phyloP scores from a whole-genome alignment of 2,797 vertebrate genomes.

The Leontopithecus rosalia region DNA sequence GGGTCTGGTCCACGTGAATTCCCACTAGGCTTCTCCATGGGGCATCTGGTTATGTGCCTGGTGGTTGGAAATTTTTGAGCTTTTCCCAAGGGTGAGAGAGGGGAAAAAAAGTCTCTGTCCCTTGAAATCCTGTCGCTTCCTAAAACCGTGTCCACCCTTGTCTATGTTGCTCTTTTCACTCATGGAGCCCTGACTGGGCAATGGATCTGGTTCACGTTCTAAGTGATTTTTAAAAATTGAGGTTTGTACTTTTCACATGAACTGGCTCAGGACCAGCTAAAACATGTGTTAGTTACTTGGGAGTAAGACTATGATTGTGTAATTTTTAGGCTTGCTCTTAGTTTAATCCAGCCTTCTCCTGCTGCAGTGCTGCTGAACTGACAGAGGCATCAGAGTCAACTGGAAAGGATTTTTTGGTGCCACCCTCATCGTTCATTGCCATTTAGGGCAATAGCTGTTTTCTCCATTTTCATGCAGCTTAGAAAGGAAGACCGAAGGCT shows the following conservation, averaged over 20 bases:
- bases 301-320: not conserved
- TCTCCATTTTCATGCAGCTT: not conserved
- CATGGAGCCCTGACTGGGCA: not conserved
- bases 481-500: constrained; percentile 2
- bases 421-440: not conserved
- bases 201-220: not conserved
- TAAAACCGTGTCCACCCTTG: not conserved
- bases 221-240: constrained; percentile 5
- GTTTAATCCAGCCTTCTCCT: not conserved
- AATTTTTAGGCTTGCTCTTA: not conserved
- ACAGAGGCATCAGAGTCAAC: not conserved
- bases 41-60: constrained; percentile 7
- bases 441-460: not conserved
- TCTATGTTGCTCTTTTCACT: not conserved
- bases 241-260: constrained; percentile 19
- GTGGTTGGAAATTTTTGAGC: constrained; percentile 22
- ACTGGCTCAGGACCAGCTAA: not conserved
- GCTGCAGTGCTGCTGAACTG: not conserved
- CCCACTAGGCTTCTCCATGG: not conserved
- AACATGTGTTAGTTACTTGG: not conserved
- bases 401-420: not conserved
- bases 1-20: not conserved
- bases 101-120: not conserved
- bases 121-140: not conserved
- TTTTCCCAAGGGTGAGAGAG: constrained; percentile 21